Base-by-base conservation (phyloP, 2,113 vertebrate species). In the Dicentrarchus labrax region DNA sequence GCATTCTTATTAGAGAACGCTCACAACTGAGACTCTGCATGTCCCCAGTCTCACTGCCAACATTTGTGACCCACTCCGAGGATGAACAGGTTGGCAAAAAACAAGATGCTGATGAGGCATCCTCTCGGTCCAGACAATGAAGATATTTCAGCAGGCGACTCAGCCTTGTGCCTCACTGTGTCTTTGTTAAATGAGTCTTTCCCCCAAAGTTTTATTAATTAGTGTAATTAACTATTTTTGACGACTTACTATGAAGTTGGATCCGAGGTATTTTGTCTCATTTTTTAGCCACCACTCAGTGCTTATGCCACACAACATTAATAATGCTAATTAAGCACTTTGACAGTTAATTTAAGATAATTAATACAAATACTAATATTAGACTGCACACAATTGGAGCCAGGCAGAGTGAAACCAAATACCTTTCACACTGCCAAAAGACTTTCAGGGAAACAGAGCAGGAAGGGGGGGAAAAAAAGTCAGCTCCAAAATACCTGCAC, bases 351-450 rank as follows among this genome's bases (percentile, higher is more conserved):
- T 95, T 95, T 92, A 91, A 93, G 84, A 94, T 95, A 94, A 95
- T 95, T 94, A 94, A 95, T 95, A 94, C 88, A 94, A 94, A 94
- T 94, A 94, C 92, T 95, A 95, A 95, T 95, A 94, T 94, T 95
- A 95, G 93, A 94, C 69, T 74, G 65, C 85, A 89, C 77, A 87
- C 89, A 91, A 90, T 85, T 84, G 76, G 77, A 92, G 86, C 9
- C 48, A 9, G 65, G 54, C 76, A 64, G 65, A 73, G 76, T 45
- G 39, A 89, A 84, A 66, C 74, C 56, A 76, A 81, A 84, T 72
- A 71, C 24, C 67, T 72, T 62, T 51, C 60, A 41, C 47, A 64
- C 22, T 56, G 65, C 54, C 56, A 64, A 80, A 67, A 53, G 57
- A 8, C 41, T 86, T 68, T 78, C 16, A 70, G 61, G 22, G 67